A percentile compares a stretch with the other conserved stretches of the same genome.
phyloP scores from a whole-genome alignment of 1,140 invertebrate genomes.

The Nasonia vitripennis region DNA sequence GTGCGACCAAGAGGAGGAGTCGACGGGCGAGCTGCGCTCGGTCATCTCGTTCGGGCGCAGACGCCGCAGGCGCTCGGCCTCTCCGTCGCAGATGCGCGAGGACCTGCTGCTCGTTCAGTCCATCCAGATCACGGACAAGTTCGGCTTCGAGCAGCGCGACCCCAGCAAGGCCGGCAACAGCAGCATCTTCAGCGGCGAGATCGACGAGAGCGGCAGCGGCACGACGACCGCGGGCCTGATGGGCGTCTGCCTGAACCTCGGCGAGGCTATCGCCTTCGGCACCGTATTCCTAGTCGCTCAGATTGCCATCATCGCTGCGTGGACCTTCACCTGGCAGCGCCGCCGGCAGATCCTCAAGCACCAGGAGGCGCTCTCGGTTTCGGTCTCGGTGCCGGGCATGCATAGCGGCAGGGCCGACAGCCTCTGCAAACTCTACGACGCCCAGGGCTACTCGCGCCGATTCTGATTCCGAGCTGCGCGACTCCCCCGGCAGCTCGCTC shows the following conservation, averaged over 20 bases:
- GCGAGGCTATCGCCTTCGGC: conserved; percentile 87
- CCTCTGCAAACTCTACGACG: conserved; percentile 91
- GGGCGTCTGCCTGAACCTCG: conserved; percentile 84
- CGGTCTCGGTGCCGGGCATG: conserved; percentile 75
- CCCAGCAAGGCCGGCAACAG: not conserved
- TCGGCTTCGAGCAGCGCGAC: conserved; percentile 84
- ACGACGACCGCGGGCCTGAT: conserved; percentile 74
- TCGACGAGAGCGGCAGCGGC: conserved; percentile 70
- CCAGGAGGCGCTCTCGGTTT: conserved; percentile 77
- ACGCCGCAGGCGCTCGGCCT: conserved; percentile 74
- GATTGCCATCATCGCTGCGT: conserved; percentile 86
- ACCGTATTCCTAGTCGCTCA: conserved; percentile 89
- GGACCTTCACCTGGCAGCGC: conserved; percentile 89
- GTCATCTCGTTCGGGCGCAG: conserved; percentile 88
- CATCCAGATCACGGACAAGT: conserved; percentile 95
- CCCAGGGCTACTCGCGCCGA: conserved; percentile 87
- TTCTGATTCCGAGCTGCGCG: conserved; percentile 77
- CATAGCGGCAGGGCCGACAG: conserved; percentile 81
- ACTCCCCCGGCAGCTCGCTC: too few relatives aligned
- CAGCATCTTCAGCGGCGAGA: conserved; percentile 54
- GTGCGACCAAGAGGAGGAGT: conserved; percentile 87
- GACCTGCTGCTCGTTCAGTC: conserved; percentile 91
- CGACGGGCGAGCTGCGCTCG: conserved; percentile 86
- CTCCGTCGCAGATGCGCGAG: conserved; percentile 78
- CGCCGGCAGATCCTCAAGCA: conserved; percentile 79